Evolutionary conservation across 2,888 invertebrate genomes (phyloP).

Genomic region (Amphipoea oculea): DNA sequence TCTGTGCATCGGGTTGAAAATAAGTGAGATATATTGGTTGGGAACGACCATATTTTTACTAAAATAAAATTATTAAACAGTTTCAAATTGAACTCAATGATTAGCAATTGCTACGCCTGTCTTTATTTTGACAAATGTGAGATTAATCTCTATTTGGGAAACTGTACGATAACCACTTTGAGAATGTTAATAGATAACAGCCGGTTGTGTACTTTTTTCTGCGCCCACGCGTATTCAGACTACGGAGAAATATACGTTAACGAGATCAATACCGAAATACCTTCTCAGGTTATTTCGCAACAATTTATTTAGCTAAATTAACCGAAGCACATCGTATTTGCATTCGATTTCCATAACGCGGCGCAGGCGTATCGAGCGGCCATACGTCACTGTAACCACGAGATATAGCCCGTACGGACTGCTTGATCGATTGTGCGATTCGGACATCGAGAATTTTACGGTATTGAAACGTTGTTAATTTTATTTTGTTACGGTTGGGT

Average conservation of each 20-base stretch:
- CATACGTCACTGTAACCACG: conserved; percentile 86
- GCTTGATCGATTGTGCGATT: conserved; percentile 79
- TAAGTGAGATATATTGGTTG: conserved; percentile 44
- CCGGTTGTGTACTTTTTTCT: conserved; percentile 1
- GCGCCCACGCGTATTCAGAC: conserved; percentile 67
- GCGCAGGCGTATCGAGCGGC: conserved; percentile 83
- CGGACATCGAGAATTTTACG: conserved; percentile 71
- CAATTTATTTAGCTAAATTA: conserved; percentile 90
- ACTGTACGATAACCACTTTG: not conserved
- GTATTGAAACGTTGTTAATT: conserved; percentile 60
- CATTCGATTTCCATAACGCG: conserved; percentile 89
- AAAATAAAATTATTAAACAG: not conserved
- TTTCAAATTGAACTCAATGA: not conserved
- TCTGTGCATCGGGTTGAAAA: conserved; percentile 19
- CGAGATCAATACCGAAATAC: conserved; percentile 82
- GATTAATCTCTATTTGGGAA: not conserved
- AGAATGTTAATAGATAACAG: not conserved
- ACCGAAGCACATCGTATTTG: conserved; percentile 87
- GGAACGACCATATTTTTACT: not conserved
- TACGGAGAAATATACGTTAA: conserved; percentile 74
- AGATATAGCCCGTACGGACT: conserved; percentile 77
- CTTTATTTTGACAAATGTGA: not conserved
- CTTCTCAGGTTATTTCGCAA: conserved; percentile 78
- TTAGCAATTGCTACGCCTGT: not conserved
- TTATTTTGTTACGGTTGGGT: conserved; percentile 23